These are phyloP conservation scores for Xenopus borealis DNA, from an alignment of 2,113 vertebrate species.

Conservation along the genomic window DNA sequence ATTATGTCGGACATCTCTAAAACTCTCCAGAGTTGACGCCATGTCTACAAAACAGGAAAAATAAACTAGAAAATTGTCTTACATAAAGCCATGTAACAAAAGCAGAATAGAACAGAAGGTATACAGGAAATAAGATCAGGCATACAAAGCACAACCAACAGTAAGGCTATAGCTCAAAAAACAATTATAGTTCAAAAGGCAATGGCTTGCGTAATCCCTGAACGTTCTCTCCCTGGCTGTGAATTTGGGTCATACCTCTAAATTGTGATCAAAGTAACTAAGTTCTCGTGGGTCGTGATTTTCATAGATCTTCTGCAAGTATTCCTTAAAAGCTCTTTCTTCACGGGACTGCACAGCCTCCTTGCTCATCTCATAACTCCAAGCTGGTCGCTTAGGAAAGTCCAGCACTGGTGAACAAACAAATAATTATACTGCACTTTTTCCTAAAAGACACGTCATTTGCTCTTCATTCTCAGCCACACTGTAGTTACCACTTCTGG, in stretches of 20 bases:
- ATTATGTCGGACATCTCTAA: slow-evolving; percentile 91
- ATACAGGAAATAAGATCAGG: too few species aligned
- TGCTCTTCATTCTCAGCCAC: too few species aligned
- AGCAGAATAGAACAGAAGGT: too few species aligned
- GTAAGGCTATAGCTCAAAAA: too few species aligned
- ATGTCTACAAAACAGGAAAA: slow-evolving; percentile 68
- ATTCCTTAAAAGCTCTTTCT: slow-evolving; percentile 80
- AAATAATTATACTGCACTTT: too few species aligned
- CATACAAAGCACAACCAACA: too few species aligned
- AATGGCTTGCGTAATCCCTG: too few species aligned
- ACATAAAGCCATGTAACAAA: too few species aligned
- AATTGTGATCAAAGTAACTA: slow-evolving; percentile 90
- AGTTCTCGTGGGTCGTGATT: slow-evolving; percentile 73
- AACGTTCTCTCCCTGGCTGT: neutral
- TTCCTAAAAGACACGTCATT: too few species aligned
- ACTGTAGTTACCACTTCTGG: too few species aligned
- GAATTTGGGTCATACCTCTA: slow-evolving; percentile 70
- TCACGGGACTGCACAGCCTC: slow-evolving; percentile 78
- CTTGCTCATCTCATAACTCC: slow-evolving; percentile 83
- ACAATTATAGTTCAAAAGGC: too few species aligned
- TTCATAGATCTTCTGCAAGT: slow-evolving; percentile 75
- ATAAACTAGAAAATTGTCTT: too few species aligned
- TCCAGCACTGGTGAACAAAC: slow-evolving; percentile 65
- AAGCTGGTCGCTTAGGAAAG: slow-evolving; percentile 82
- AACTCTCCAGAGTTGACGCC: slow-evolving; percentile 91